These are phyloP conservation scores for Mesaphorura yosii DNA, from an alignment of 1,140 invertebrate genomes.

Conservation along the genomic window DNA sequence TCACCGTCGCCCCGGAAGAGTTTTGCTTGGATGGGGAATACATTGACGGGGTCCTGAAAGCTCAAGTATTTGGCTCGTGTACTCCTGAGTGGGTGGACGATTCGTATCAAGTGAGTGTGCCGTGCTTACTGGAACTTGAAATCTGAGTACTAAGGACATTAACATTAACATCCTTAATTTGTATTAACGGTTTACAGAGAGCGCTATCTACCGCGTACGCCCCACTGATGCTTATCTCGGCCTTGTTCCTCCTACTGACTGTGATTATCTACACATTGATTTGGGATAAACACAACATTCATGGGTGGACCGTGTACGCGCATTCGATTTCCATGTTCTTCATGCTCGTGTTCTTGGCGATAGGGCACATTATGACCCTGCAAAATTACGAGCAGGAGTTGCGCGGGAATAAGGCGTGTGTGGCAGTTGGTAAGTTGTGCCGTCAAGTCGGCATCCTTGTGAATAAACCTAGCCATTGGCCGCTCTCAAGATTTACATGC, in stretches of 20 bases:
- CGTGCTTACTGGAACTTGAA: too few relatives aligned
- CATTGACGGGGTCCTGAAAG: too few relatives aligned
- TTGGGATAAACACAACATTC: conserved; percentile 27
- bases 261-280: conserved; percentile 19
- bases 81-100: too few relatives aligned
- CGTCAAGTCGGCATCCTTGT: background rate
- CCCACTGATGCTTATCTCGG: conserved; percentile 15
- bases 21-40: too few relatives aligned
- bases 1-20: too few relatives aligned
- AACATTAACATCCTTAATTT: too few relatives aligned
- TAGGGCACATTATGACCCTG: conserved; percentile 4
- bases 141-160: too few relatives aligned
- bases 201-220: too few relatives aligned
- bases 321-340: conserved; percentile 17
- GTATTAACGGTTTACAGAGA: too few relatives aligned
- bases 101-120: too few relatives aligned
- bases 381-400: background rate
- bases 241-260: conserved; percentile 23
- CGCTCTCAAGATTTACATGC: background rate
- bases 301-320: conserved; percentile 23
- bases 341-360: conserved; percentile 16
- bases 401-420: background rate
- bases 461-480: background rate
- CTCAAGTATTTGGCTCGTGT: too few relatives aligned
- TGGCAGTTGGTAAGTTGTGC: conserved; percentile 1